A percentile compares a stretch with the other conserved stretches of the same genome.
These are phyloP conservation scores for Amblyjoppa proteus DNA, from an alignment of 2,888 invertebrate species.

Conservation along the genomic window DNA sequence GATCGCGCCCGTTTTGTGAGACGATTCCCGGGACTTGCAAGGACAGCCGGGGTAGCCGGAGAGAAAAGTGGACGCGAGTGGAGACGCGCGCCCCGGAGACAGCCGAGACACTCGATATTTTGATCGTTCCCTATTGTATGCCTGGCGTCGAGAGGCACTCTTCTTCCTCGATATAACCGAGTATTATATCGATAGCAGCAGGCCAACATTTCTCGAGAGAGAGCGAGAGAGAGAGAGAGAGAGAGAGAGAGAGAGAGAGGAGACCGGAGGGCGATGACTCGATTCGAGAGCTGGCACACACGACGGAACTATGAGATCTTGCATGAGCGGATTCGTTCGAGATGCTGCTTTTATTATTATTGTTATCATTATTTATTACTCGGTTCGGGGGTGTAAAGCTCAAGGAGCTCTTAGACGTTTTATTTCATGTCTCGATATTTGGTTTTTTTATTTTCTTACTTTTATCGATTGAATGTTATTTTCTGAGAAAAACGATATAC, in stretches of 20 bases:
- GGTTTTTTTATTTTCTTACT: too few species aligned
- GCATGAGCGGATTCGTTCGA: constrained; percentile 22
- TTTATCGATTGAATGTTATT: too few species aligned
- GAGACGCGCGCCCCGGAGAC: constrained; percentile 52
- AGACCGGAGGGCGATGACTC: constrained; percentile 23
- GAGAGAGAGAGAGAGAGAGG: constrained; percentile 6
- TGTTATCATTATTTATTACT: neutral
- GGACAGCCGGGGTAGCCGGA: constrained; percentile 21
- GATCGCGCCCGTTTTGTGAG: constrained; percentile 1
- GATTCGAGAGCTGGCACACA: constrained; percentile 50
- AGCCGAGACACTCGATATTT: constrained; percentile 69
- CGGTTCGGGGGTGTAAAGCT: neutral
- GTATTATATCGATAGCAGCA: constrained; percentile 19
- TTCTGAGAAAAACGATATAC: too few species aligned
- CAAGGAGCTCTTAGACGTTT: neutral
- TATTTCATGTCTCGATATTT: neutral
- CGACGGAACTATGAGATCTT: constrained; percentile 30
- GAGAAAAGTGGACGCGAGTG: constrained; percentile 65
- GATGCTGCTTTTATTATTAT: constrained; percentile 18
- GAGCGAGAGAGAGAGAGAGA: constrained; percentile 10
- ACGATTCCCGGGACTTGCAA: constrained; percentile 32
- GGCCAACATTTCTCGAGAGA: constrained; percentile 40
- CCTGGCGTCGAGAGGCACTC: constrained; percentile 61
- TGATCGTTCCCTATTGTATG: constrained; percentile 69
- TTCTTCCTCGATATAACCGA: constrained; percentile 19